Evolutionary conservation across 2,113 vertebrate species (phyloP).

Genomic region (Platysternon megacephalum): DNA sequence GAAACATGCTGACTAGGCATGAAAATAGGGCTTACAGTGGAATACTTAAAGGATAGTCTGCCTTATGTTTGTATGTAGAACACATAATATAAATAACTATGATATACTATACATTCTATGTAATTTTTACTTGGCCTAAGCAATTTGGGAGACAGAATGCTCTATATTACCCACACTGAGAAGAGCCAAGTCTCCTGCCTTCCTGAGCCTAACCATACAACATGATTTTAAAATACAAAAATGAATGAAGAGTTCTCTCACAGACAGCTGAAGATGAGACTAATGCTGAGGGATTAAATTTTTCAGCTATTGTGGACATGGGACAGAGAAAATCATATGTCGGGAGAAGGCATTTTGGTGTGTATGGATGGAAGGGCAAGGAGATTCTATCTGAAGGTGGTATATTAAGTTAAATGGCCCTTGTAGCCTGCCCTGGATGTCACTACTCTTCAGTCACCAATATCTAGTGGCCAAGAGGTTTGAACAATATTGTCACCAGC

Average conservation of each 20-base stretch:
- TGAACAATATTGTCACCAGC: conserved; percentile 51
- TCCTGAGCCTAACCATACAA: background rate
- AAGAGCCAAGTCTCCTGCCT: background rate
- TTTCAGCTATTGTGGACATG: too few relatives aligned
- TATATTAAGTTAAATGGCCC: background rate
- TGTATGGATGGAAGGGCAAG: background rate
- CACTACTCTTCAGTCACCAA: background rate
- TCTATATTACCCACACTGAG: background rate
- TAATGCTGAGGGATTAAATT: too few relatives aligned
- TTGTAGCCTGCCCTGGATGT: background rate
- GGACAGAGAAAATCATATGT: too few relatives aligned
- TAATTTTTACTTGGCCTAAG: background rate
- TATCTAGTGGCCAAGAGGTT: background rate
- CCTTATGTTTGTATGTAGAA: background rate
- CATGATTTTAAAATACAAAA: background rate
- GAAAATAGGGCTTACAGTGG: background rate
- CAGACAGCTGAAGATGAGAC: too few relatives aligned
- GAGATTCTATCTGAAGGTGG: background rate
- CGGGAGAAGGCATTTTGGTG: background rate
- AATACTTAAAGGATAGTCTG: background rate
- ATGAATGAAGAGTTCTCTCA: background rate
- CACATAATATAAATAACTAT: background rate
- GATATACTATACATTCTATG: background rate
- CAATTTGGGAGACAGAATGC: background rate
- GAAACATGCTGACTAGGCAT: background rate